Evolutionary conservation across 2,888 invertebrate species (phyloP), one percentile per base, ranked within the genome.

Genomic region (Orchestes rusci): DNA sequence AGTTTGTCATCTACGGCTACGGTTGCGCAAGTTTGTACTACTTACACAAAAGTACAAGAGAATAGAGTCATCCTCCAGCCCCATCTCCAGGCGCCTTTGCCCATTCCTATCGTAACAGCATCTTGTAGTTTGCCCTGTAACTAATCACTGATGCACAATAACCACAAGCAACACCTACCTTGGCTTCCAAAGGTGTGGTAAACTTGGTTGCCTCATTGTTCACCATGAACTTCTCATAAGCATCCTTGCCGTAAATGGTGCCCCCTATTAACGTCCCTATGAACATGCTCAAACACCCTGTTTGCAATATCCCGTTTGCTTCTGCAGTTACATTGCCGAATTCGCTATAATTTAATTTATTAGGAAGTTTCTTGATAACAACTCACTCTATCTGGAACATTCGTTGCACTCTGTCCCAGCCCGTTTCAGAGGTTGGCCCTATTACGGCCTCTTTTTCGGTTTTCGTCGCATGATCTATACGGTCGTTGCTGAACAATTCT

Each of bases 191-290:
- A 49, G 80, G 80, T 38, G 74, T 74, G 37, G 67, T 68, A 63
- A 80, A 87, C 37, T 73, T 71, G 3, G 84, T 80, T 5, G 84
- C 86, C 69, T 84, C 77, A 66, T 87, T 85, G 51, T 73, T 81
- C 61, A 78, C 78, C 63, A 86, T 77, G 55, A 85, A 86, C 56
- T 77, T 71, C 30, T 77, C 51, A 57, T 82, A 83, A 1, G 81
- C 74, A 3, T 61, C 59, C 53, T 75, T 71, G 8, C 82, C 79
- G 53, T 71, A 67, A 2, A 73, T 61, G 57, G 82, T 70, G 17
- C 84, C 84, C 39, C 85, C 84, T 58, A 80, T 73, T 31, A 76
- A 53, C 0, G 71, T 79, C 12, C 87, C 88, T 16, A 77, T 44
- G 33, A 84, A 69, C 2, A 73, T 65, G 12, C 83, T 84, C 46